Conservation (phyloP, 1,140 invertebrate species). For the Heliothis virescens region DNA sequence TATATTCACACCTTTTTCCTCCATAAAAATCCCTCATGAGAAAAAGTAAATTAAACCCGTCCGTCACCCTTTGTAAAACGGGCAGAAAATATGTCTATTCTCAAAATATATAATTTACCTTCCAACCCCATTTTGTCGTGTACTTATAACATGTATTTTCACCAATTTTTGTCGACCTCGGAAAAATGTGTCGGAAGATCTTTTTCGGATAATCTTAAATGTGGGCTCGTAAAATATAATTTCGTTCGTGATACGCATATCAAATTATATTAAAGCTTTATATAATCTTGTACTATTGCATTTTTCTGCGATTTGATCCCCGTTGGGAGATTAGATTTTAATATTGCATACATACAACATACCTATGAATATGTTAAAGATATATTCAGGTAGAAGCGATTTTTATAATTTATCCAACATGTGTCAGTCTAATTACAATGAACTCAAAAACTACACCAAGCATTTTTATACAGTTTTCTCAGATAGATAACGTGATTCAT, state of each 20-base stretch:
- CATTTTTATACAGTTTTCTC: no score
- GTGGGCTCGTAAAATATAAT: constrained; percentile 15
- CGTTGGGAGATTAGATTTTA: no score
- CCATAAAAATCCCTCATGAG: no score
- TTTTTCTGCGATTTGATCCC: no score
- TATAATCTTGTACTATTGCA: background rate
- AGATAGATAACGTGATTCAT: no score
- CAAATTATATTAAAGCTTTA: constrained; percentile 12
- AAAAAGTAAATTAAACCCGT: background rate
- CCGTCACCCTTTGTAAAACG: background rate
- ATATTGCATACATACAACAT: no score
- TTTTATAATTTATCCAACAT: no score
- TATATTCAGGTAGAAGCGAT: no score
- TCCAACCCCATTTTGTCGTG: background rate
- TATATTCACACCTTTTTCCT: no score
- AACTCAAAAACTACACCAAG: no score
- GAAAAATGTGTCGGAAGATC: background rate
- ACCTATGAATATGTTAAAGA: no score
- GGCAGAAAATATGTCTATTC: background rate
- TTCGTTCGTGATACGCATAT: constrained; percentile 18
- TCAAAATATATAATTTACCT: constrained; percentile 27
- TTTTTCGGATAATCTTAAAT: constrained; percentile 20
- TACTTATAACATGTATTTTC: background rate
- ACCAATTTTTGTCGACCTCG: constrained; percentile 6
- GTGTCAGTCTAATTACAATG: no score